phyloP scores from a whole-genome alignment of 1,140 invertebrate genomes.

The Drosophila lini region DNA sequence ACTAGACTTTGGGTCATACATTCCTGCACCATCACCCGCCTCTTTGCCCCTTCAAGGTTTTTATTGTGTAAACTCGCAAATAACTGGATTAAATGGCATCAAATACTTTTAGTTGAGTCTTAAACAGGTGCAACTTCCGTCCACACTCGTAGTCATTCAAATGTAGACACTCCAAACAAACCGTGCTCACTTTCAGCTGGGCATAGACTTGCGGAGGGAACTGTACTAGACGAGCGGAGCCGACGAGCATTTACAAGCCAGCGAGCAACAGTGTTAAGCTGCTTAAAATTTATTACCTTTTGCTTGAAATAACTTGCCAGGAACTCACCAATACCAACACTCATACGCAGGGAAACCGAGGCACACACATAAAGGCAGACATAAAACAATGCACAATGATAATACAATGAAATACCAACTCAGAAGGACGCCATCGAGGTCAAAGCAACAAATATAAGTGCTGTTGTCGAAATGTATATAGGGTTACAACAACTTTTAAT shows the following conservation, averaged over 20 bases:
- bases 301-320: constrained; percentile 80
- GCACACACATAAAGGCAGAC: constrained; percentile 32
- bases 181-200: constrained; percentile 14
- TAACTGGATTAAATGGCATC: constrained; percentile 81
- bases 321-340: constrained; percentile 42
- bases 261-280: constrained; percentile 84
- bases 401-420: constrained; percentile 71
- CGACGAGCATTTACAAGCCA: constrained; percentile 72
- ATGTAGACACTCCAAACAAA: constrained; percentile 25
- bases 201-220: constrained; percentile 37
- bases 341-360: constrained; percentile 16
- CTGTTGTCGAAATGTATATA: constrained; percentile 58
- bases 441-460: constrained; percentile 46
- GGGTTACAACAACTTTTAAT: constrained; percentile 24
- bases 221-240: constrained; percentile 41
- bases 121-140: constrained; percentile 66
- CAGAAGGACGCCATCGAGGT: constrained; percentile 60
- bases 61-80: constrained; percentile 81
- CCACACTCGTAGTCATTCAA: constrained; percentile 33
- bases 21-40: constrained; percentile 31
- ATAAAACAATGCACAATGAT: constrained; percentile 69
- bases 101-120: constrained; percentile 76
- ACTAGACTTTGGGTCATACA: constrained; percentile 72
- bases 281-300: constrained; percentile 84
- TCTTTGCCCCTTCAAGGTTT: constrained; percentile 39